Conservation (phyloP, 2,113 vertebrate genomes). For the Macroglossus sobrinus region DNA sequence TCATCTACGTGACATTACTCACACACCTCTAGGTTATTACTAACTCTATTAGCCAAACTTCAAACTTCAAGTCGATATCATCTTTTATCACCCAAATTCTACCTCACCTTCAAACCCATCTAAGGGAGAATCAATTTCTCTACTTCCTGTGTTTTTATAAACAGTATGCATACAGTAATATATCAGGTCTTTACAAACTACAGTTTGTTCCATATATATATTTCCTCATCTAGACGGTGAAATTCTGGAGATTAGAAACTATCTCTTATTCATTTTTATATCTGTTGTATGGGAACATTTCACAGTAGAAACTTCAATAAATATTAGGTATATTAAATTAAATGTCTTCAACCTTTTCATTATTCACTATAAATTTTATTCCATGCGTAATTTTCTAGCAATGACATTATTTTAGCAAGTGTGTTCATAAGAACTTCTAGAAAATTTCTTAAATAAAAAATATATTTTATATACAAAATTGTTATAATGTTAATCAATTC, state of each 20-base stretch:
- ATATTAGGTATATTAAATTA: not conserved
- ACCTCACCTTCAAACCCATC: not conserved
- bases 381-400: conserved; percentile 20
- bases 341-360: not conserved
- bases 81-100: not conserved
- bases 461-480: not conserved
- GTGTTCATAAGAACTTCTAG: not conserved
- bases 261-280: not conserved
- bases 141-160: not conserved
- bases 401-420: not conserved
- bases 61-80: not conserved
- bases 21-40: not conserved
- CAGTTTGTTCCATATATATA: not conserved
- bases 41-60: not conserved
- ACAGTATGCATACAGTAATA: fast-evolving
- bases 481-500: not conserved
- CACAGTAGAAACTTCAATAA: not conserved
- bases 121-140: not conserved
- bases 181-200: not conserved
- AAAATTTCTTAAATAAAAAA: not conserved
- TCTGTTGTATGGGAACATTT: not conserved
- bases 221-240: not conserved
- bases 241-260: not conserved
- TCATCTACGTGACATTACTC: fast-evolving
- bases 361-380: not conserved